Evolutionary conservation across 2,797 vertebrate species (phyloP).

Genomic region (Cichlasoma orientale): DNA sequence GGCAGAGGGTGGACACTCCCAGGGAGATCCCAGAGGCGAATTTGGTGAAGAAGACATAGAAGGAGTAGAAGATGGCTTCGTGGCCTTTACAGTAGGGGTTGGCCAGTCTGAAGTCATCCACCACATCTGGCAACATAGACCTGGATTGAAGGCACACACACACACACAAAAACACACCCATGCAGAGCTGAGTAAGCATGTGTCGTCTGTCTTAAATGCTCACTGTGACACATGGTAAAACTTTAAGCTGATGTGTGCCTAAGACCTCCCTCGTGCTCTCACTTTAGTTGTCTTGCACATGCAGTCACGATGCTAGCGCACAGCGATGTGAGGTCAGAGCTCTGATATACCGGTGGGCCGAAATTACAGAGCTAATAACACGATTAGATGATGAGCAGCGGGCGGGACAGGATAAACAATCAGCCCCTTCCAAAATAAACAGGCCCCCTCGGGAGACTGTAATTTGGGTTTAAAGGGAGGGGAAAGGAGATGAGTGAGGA

Average conservation of each 20-base stretch:
- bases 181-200: background rate
- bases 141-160: conserved; percentile 69
- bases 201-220: conserved; percentile 4
- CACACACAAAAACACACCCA: conserved; percentile 20
- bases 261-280: background rate
- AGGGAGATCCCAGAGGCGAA: conserved; percentile 90
- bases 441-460: conserved; percentile 56
- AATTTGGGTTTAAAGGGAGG: conserved; percentile 69
- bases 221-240: background rate
- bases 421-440: conserved; percentile 67
- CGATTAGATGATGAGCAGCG: conserved; percentile 65
- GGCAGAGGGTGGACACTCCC: conserved; percentile 92
- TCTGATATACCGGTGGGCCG: conserved; percentile 41
- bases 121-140: conserved; percentile 98
- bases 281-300: conserved; percentile 44
- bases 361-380: conserved; percentile 74
- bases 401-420: conserved; percentile 63
- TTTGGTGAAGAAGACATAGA: conserved; percentile 97
- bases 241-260: background rate
- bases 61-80: conserved; percentile 98
- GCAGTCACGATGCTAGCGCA: background rate
- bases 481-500: conserved; percentile 31
- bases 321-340: conserved; percentile 37
- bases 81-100: conserved; percentile 88
- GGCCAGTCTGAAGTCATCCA: conserved; percentile 91